These are phyloP conservation scores for Artemia sinica DNA, from an alignment of 2,888 invertebrate species.

Conservation along the genomic window DNA sequence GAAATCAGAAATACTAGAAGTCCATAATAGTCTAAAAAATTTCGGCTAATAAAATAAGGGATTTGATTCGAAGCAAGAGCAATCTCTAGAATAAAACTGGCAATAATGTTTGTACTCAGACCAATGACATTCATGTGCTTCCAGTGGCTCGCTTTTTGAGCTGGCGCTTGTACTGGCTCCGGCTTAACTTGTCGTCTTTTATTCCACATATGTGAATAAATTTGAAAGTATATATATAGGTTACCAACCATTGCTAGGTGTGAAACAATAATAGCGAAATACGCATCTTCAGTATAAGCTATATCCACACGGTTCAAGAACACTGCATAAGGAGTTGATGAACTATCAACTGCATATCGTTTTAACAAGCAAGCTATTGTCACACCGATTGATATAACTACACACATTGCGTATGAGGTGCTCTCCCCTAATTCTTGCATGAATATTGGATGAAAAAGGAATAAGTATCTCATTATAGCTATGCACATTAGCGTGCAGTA, in stretches of 20 bases:
- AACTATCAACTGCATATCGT: slow-evolving; percentile 1
- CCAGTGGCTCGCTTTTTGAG: slow-evolving; percentile 2
- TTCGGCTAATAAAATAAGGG: slow-evolving; percentile 9
- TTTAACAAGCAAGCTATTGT: slow-evolving; percentile 3
- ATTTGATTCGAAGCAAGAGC: slow-evolving; percentile 7
- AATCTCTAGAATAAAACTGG: background rate
- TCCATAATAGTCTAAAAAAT: background rate
- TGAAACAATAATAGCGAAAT: background rate
- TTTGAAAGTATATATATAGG: background rate
- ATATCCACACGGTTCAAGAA: background rate
- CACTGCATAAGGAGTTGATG: slow-evolving; percentile 3
- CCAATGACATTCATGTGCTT: slow-evolving; percentile 7
- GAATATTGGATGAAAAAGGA: slow-evolving; percentile 7
- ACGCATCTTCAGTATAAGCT: background rate
- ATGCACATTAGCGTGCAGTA: background rate
- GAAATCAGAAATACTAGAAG: background rate
- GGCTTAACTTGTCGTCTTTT: background rate
- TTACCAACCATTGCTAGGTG: background rate
- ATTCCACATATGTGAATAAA: slow-evolving; percentile 10
- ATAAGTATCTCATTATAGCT: background rate
- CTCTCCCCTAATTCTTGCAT: background rate
- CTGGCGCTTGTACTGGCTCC: background rate
- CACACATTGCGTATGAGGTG: slow-evolving; percentile 14
- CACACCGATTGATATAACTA: background rate
- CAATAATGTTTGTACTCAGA: background rate